Conservation (phyloP, 2,797 vertebrate species). For the Gymnothorax reevesii region DNA sequence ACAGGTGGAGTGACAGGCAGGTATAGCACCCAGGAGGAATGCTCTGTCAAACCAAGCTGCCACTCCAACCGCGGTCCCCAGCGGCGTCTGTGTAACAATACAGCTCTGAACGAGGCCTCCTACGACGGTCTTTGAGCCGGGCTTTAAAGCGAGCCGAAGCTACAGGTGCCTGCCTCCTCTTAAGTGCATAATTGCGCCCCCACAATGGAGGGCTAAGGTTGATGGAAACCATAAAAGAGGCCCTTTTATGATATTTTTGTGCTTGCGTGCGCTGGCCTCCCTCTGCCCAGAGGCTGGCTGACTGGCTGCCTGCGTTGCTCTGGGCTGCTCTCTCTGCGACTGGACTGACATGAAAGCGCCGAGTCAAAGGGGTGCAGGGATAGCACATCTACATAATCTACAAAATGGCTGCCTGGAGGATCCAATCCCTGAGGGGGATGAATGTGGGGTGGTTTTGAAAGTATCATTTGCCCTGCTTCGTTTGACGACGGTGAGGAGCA, state of each 20-base stretch:
- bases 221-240: conserved; percentile 1
- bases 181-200: conserved; percentile 2
- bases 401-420: conserved; percentile 16
- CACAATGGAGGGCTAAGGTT: neutral
- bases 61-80: neutral
- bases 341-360: conserved; percentile 6
- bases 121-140: neutral
- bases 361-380: neutral
- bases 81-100: neutral
- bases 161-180: neutral
- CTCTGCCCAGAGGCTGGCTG: neutral
- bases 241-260: neutral
- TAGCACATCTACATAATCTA: conserved; percentile 29
- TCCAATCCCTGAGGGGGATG: neutral
- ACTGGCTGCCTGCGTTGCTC: conserved; percentile 20
- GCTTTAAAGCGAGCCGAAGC: neutral
- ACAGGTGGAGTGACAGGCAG: neutral
- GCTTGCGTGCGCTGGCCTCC: neutral
- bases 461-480: neutral
- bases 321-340: conserved; percentile 2
- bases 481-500: neutral
- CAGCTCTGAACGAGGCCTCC: neutral
- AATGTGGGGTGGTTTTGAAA: conserved; percentile 1
- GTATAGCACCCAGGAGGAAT: neutral
- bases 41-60: neutral